Base-by-base conservation (phyloP, 2,888 invertebrate genomes). In the Hypomecis punctinalis region DNA sequence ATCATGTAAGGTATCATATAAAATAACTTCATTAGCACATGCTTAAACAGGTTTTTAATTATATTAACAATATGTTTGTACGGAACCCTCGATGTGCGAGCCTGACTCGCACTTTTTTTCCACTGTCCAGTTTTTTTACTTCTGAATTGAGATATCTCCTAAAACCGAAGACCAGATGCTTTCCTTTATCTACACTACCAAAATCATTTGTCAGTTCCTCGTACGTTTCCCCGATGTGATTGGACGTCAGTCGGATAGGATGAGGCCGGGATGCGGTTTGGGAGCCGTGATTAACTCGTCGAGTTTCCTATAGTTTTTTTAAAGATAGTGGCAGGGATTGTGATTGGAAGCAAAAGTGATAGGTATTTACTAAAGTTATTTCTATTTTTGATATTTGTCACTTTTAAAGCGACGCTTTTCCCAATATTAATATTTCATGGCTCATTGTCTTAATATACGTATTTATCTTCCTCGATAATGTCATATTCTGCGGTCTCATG, bases 151-250 rank as follows among this genome's bases (percentile, higher is more conserved):
- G 45, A 36, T 42, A 53, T n/a, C 10, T n/a, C 42, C 45, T 9
- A 5, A 57, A 54, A 51, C 55, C 52, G 45, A 59, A 55, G 46
- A 48, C n/a, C 39, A 53, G 36, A 47, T 52, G 45, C 46, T 46
- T 42, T 35, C 10, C 45, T 36, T 55, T 65, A 57, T 61, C 65
- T 54, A 46, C 11, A 48, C 48, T 33, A 13, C 42, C 52, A 7
- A 40, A 57, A 66, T 54, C 57, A 53, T 66, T 53, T 57, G 61
- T 66, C 61, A 49, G 61, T 53, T 61, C 55, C 59, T 37, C 11
- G 39, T 46, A 33, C 23, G 40, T 55, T 47, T 61, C 37, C 11
- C 11, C 60, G 56, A 61, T 52, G 37, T 3, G 47, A 61, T 61
- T 37, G 48, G 13, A 48, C 57, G 42, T 60, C 64, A 55, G 42